Percentiles rank a stretch among this genome's conserved stretches.
phyloP scores from a whole-genome alignment of 2,113 vertebrate genomes.

The Mustelus asterias region DNA sequence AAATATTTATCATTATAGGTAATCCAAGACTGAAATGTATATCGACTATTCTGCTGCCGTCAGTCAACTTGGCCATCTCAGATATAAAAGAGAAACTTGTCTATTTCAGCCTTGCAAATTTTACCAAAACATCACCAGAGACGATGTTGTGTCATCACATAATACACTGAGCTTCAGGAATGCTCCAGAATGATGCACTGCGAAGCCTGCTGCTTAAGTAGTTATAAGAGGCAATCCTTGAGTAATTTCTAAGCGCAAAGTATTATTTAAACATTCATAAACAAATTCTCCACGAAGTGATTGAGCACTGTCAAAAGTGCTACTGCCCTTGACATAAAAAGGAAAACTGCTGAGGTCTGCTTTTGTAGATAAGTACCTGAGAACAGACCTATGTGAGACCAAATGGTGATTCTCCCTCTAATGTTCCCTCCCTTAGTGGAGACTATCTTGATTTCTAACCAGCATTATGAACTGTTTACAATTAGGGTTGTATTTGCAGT shows the following conservation, averaged over 20 bases:
- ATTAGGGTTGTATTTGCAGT: not conserved
- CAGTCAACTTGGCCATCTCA: not conserved
- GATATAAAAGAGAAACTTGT: not conserved
- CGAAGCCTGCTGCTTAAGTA: not conserved
- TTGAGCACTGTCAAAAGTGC: not conserved
- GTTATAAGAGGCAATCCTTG: not conserved
- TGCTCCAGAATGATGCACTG: not conserved
- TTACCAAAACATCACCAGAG: not conserved
- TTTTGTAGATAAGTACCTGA: not conserved
- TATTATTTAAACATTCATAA: not conserved
- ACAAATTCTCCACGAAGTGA: not conserved
- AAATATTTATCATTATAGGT: conserved; percentile 34
- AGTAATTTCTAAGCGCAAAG: not conserved
- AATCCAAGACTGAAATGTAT: conserved; percentile 30
- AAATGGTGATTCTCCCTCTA: not conserved
- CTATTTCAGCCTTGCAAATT: not conserved
- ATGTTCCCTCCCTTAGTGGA: not conserved
- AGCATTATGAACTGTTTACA: not conserved
- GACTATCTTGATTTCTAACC: not conserved
- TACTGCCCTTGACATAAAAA: not conserved
- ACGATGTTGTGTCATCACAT: not conserved
- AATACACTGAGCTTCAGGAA: not conserved
- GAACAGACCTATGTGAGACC: not conserved
- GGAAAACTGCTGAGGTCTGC: not conserved
- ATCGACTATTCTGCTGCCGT: conserved; percentile 34